Evolutionary conservation across 2,113 vertebrate genomes (phyloP).

Genomic region (Maccullochella peelii): DNA sequence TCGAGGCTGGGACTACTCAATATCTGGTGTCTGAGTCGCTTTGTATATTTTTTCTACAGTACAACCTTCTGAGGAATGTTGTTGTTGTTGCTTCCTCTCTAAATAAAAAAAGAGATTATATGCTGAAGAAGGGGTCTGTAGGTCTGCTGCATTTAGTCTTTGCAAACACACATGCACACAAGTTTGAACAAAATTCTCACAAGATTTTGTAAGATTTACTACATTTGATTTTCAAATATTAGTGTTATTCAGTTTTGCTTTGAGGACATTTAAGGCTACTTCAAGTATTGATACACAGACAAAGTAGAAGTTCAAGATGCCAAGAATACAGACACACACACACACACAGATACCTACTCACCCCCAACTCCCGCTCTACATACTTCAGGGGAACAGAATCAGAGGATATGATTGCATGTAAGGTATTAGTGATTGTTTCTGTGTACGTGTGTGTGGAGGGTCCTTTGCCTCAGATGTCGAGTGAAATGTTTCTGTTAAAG

Average conservation of each 20-base stretch:
- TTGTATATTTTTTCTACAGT: background rate
- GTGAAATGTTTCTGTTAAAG: background rate
- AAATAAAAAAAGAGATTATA: slow-evolving; percentile 32
- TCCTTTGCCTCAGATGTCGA: background rate
- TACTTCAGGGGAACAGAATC: slow-evolving; percentile 9
- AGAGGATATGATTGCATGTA: too few species aligned
- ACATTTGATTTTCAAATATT: background rate
- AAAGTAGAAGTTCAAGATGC: background rate
- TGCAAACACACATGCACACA: background rate
- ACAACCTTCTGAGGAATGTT: slow-evolving; percentile 1
- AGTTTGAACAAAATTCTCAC: background rate
- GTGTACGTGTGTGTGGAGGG: background rate
- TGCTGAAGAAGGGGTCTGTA: background rate
- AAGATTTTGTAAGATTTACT: background rate
- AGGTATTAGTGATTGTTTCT: background rate
- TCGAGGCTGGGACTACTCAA: background rate
- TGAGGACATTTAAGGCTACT: too few species aligned
- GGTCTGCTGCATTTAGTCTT: background rate
- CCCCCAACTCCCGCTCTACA: too few species aligned
- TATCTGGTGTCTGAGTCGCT: background rate
- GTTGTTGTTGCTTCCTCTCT: background rate
- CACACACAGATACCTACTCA: too few species aligned
- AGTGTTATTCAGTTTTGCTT: too few species aligned
- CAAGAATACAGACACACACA: background rate
- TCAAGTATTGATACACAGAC: background rate